Conservation (phyloP, 2,888 invertebrate genomes). For the Vesta saturnalis region DNA sequence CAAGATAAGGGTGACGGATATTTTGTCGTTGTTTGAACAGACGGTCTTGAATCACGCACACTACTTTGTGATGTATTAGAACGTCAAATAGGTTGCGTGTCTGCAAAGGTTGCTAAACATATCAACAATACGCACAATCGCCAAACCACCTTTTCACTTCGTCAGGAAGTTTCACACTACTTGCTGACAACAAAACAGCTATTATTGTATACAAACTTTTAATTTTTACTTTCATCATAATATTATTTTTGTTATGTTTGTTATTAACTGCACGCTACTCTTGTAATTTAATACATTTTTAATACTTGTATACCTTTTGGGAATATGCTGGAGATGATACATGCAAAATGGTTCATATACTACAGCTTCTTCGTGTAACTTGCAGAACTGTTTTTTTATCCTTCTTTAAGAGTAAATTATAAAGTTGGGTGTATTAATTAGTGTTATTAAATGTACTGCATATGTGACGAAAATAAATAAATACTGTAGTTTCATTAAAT, state of each 20-base stretch:
- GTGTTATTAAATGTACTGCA: no score
- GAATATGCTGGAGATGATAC: no score
- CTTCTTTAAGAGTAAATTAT: no score
- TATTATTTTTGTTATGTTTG: not conserved
- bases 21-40: slow-evolving; percentile 41
- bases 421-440: no score
- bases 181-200: slow-evolving; percentile 19
- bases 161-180: slow-evolving; percentile 26
- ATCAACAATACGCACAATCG: slow-evolving; percentile 33
- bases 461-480: no score
- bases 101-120: slow-evolving; percentile 27
- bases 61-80: slow-evolving; percentile 35
- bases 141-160: slow-evolving; percentile 27
- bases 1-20: slow-evolving; percentile 42
- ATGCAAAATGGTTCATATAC: no score
- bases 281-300: not conserved
- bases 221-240: no score
- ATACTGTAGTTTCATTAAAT: no score
- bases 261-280: not conserved
- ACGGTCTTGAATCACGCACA: slow-evolving; percentile 37
- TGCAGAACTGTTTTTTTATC: no score
- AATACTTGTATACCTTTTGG: no score
- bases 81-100: slow-evolving; percentile 38
- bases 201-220: slow-evolving; percentile 1
- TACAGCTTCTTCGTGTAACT: no score